These are phyloP conservation scores for Donacobius atricapilla DNA, from an alignment of 2,113 vertebrate species.

Conservation along the genomic window DNA sequence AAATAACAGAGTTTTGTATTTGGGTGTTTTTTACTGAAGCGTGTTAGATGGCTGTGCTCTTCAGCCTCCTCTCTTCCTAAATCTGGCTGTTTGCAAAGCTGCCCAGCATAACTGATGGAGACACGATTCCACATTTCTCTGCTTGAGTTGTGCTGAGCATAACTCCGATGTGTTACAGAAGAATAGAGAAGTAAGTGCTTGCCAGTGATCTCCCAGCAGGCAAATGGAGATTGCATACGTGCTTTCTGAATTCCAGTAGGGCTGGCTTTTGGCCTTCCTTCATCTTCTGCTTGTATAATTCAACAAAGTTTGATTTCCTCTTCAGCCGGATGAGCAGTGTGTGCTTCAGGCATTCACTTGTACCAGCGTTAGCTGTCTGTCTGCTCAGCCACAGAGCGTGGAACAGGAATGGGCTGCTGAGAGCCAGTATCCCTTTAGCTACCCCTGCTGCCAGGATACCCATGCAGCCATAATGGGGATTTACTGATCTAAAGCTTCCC, in stretches of 20 bases:
- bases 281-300: constrained; percentile 18
- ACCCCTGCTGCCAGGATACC: background rate
- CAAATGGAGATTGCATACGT: background rate
- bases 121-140: background rate
- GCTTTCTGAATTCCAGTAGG: background rate
- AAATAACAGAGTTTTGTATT: background rate
- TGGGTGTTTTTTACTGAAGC: background rate
- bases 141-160: background rate
- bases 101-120: background rate
- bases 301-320: background rate
- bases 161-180: background rate
- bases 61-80: background rate
- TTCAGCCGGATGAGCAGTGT: background rate
- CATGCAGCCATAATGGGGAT: background rate
- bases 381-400: background rate
- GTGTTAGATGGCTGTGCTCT: background rate
- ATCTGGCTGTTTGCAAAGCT: background rate
- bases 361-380: background rate
- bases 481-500: background rate
- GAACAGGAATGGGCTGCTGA: background rate
- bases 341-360: background rate
- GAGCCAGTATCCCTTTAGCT: background rate
- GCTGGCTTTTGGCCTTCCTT: background rate
- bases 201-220: background rate
- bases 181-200: background rate